Evolutionary conservation across 2,888 invertebrate genomes (phyloP).

Genomic region (Rutpela maculata): DNA sequence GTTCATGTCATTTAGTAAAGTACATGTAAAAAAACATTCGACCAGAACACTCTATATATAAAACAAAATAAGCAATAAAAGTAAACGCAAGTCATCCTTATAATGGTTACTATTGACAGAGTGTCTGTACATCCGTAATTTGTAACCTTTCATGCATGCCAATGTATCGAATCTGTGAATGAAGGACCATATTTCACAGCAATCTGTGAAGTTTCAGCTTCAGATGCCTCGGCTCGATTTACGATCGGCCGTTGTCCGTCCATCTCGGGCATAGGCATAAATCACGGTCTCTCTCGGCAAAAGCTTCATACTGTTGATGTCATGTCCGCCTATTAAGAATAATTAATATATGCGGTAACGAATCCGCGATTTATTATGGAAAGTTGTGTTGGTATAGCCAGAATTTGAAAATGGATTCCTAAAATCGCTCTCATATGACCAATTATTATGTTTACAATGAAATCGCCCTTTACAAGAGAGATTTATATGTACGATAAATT

Average conservation of each 20-base stretch:
- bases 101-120: constrained; percentile 50
- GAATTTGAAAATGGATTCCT: neutral
- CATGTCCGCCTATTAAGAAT: constrained; percentile 46
- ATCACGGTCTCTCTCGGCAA: constrained; percentile 36
- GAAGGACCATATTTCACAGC: constrained; percentile 72
- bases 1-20: neutral
- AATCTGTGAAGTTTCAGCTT: constrained; percentile 71
- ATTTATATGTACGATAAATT: neutral
- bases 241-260: constrained; percentile 67
- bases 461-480: neutral
- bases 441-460: constrained; percentile 11
- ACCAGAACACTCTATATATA: neutral
- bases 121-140: constrained; percentile 65
- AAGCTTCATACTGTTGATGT: constrained; percentile 38
- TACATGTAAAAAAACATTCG: neutral
- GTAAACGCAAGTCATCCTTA: constrained; percentile 39
- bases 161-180: constrained; percentile 69
- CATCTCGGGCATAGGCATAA: constrained; percentile 38
- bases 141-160: constrained; percentile 67
- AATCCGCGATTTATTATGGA: constrained; percentile 31
- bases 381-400: constrained; percentile 3
- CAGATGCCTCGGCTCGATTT: constrained; percentile 70
- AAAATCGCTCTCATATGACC: constrained; percentile 1
- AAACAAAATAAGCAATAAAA: neutral
- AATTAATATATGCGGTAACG: constrained; percentile 45